Evolutionary conservation across 2,888 invertebrate species (phyloP), one percentile per base, ranked within the genome.

Genomic region (Rhabditoides inermis): DNA sequence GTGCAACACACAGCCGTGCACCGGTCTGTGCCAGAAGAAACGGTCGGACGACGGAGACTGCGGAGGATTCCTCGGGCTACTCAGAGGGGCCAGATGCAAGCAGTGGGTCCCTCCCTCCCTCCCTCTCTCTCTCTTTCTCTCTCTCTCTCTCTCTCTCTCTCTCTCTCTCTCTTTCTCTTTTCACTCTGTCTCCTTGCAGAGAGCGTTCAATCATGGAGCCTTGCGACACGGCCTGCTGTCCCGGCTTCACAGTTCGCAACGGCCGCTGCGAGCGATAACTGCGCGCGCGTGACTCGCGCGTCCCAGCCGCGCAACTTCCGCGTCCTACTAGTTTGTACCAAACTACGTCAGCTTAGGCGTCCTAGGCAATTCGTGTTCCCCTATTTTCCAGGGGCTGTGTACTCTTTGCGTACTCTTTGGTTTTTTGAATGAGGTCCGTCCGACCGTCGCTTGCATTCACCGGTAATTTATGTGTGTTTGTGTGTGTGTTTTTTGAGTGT

Each of bases 1-100:
- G 37, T 76, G 76, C 63, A 73, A 72, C 46, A 55, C 59, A 20
- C 60, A 68, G 52, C 69, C 76, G 3, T 76, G 76, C 51, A 64
- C 60, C 39, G 73, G 71, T 18, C 53, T 72, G 50, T 76, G 76
- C 55, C 57, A 68, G 15, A 62, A 68, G 50, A 70, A 65, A 45
- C 58, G 61, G 36, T 54, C 55, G 37, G 69, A 70, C 37, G 68
- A 68, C 45, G 61, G 61, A 39, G 65, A 70, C 32, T 76, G 76
- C 57, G 65, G 65, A 23, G 75, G 75, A 44, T 64, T 75, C 63
- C 65, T 75, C 50, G 65, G 70, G 12, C 61, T 75, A 25, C 53
- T 71, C 22, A 58, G 64, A 30, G 68, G 65, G 26, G 58, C 64
- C 41, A 52, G 65, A 30, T 70, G 70, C 58, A 65, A 64, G 59